Base-by-base conservation (phyloP, 2,888 invertebrate species). In the Amiota minor region DNA sequence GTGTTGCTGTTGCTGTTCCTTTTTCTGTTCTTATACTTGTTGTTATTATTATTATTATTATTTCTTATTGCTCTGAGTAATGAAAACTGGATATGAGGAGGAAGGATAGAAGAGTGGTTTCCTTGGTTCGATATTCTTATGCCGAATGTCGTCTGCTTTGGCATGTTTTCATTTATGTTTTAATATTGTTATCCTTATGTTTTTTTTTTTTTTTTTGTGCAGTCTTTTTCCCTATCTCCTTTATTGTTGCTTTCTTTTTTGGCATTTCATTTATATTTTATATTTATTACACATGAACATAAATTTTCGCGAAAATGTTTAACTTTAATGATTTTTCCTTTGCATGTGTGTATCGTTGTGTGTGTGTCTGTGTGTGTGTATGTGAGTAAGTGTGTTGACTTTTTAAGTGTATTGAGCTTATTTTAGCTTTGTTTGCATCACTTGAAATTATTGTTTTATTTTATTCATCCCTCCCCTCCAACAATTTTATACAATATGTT, bases 111-210 rank as follows among this genome's bases (percentile, higher is more conserved):
- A 16, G 53, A 14, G 14, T n/a, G 53, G 53, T 50, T 50, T n/a
- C 11, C 71, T 76, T 61, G 67, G 74, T 76, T 67, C 73, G 74
- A 3, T 35, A 80, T 65, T 67, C 55, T 64, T 80, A 73, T 77
- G 75, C 75, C 77, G 79, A 74, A 50, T 76, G 78, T 74, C 70
- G 61, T 74, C 76, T 76, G 73, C 75, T 74, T 80, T 79, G 77
- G 76, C 79, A 80, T 74, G 77, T 73, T 76, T 77, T 72, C 74
- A 78, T 78, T 73, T 72, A 72, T 78, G 74, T 74, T 75, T 82
- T 74, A 75, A 78, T 77, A 78, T 76, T 74, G 73, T 80, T 77
- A 68, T 75, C 74, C 81, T 75, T 73, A 68, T 67, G 74, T 59
- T 72, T 72, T 68, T 62, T 45, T n/a, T n/a, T 59, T 20, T 53